A percentile compares a stretch with the other conserved stretches of the same genome.
Conservation (phyloP, 2,888 invertebrate species). For the Antheraea assamensis region DNA sequence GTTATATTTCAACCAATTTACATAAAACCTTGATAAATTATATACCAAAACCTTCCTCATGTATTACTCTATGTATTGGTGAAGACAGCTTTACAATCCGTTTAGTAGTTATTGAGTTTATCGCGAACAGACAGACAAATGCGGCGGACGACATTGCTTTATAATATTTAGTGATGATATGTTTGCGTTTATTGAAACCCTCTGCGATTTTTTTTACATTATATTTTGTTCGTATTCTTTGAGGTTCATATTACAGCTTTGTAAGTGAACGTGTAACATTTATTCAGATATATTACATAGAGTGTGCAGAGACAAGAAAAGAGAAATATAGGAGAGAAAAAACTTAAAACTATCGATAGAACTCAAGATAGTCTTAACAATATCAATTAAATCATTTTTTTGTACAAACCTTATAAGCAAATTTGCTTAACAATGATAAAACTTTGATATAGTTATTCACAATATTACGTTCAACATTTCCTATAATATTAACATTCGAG, state of each 20-base stretch:
- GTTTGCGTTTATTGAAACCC: neutral
- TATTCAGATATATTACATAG: neutral
- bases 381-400: neutral
- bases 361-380: neutral
- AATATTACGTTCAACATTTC: neutral
- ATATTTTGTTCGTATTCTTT: neutral
- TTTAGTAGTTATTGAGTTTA: too few relatives aligned
- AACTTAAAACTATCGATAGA: neutral
- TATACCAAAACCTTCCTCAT: too few relatives aligned
- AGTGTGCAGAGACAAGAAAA: neutral
- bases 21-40: too few relatives aligned
- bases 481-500: slow-evolving; percentile 10
- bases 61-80: too few relatives aligned
- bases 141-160: too few relatives aligned
- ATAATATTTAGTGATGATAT: too few relatives aligned
- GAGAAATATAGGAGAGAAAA: neutral
- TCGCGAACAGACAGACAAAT: too few relatives aligned
- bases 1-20: too few relatives aligned
- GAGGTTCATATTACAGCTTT: neutral
- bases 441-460: neutral
- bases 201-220: neutral
- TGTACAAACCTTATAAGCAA: neutral
- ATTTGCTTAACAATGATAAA: neutral
- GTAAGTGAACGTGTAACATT: neutral
- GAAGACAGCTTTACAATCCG: too few relatives aligned